Conservation (phyloP, 2,888 invertebrate species). For the Drosophila nr. fundita region DNA sequence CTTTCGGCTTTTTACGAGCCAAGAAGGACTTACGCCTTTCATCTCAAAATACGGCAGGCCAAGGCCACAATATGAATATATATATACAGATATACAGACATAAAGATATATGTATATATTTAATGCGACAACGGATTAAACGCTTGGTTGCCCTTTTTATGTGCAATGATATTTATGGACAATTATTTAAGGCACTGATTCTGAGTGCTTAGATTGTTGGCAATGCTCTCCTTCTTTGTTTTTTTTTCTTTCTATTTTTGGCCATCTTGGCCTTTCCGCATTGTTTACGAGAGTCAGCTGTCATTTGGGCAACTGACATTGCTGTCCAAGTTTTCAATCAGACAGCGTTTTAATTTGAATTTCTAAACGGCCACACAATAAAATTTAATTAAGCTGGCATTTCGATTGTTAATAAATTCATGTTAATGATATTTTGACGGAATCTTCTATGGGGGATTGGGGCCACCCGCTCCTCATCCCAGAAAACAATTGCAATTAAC, state of each 20-base stretch:
- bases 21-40: constrained; percentile 58
- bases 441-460: background rate
- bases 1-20: constrained; percentile 61
- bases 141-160: constrained; percentile 67
- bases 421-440: constrained; percentile 76
- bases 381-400: constrained; percentile 77
- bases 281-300: constrained; percentile 12
- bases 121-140: constrained; percentile 70
- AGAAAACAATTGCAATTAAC: constrained; percentile 72
- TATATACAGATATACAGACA: background rate
- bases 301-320: constrained; percentile 1
- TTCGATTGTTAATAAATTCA: constrained; percentile 80
- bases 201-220: background rate
- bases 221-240: background rate
- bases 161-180: constrained; percentile 69
- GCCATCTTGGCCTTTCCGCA: background rate
- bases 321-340: constrained; percentile 21
- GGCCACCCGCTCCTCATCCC: background rate
- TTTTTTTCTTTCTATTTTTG: constrained; percentile 18
- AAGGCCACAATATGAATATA: constrained; percentile 11
- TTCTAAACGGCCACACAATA: constrained; percentile 33
- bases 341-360: constrained; percentile 18
- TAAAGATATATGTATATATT: constrained; percentile 25
- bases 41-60: constrained; percentile 3
- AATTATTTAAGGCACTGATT: constrained; percentile 58